A percentile compares a stretch with the other conserved stretches of the same genome.
Evolutionary conservation across 2,797 vertebrate genomes (phyloP).

Genomic region (Phylloscopus collybita): DNA sequence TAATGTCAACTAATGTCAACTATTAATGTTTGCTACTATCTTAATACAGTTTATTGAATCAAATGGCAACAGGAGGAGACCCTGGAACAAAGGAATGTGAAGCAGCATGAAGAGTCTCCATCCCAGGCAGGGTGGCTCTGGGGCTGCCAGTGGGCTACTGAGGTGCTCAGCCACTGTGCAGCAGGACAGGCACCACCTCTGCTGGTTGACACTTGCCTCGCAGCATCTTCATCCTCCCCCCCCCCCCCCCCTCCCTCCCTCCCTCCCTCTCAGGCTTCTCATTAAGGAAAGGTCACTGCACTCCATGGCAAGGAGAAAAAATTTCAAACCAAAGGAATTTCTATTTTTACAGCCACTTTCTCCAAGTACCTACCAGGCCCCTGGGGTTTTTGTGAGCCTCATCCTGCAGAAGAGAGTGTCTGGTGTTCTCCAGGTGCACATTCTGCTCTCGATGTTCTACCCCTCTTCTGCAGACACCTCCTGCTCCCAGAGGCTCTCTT

Average conservation of each 20-base stretch:
- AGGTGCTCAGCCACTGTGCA: not conserved
- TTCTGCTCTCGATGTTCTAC: rapidly evolving
- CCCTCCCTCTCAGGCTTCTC: not conserved
- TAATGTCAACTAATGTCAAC: too few species aligned
- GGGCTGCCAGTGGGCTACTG: not conserved
- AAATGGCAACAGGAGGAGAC: too few species aligned
- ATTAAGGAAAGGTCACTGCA: conserved; percentile 14
- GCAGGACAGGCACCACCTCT: not conserved
- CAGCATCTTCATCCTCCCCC: not conserved
- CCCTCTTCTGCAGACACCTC: not conserved
- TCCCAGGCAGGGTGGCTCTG: not conserved
- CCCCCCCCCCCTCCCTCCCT: too few species aligned
- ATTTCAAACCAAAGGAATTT: not conserved
- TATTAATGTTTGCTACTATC: too few species aligned
- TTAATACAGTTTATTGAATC: too few species aligned
- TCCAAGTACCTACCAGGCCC: not conserved
- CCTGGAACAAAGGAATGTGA: not conserved
- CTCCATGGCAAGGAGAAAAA: not conserved
- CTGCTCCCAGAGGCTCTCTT: not conserved
- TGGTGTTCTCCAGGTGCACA: rapidly evolving
- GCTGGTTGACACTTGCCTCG: not conserved
- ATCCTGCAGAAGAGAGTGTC: not conserved
- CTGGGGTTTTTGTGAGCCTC: not conserved
- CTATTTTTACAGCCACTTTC: not conserved
- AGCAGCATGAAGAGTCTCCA: not conserved